Evolutionary conservation across 1,140 invertebrate genomes (phyloP).

Genomic region (Caenorhabditis briggsae): DNA sequence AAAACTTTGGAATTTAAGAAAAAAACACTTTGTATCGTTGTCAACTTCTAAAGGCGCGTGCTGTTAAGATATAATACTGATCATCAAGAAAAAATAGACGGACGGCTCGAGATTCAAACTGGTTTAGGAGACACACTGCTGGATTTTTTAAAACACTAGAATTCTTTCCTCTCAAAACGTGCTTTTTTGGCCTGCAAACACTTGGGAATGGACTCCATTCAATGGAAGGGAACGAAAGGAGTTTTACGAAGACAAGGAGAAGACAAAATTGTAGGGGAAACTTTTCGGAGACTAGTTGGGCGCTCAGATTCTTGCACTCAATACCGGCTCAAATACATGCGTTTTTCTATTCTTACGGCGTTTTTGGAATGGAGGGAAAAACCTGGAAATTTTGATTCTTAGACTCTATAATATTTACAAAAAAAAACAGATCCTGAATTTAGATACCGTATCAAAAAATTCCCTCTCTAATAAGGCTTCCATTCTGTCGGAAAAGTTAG

Average conservation of each 20-base stretch:
- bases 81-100: neutral
- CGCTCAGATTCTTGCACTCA: neutral
- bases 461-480: no score
- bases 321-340: conserved; percentile 34
- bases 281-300: neutral
- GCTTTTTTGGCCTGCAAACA: neutral
- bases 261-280: neutral
- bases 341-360: neutral
- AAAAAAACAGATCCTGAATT: no score
- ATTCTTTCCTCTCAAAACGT: neutral
- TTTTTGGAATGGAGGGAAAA: neutral
- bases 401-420: no score
- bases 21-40: neutral
- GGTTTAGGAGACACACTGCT: neutral
- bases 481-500: no score
- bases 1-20: neutral
- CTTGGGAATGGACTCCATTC: neutral
- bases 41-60: conserved; percentile 24
- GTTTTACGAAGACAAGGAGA: neutral
- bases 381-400: no score
- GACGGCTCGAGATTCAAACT: conserved; percentile 12
- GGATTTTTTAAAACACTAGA: neutral
- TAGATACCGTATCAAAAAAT: no score
- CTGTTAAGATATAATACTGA: conserved; percentile 3
- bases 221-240: neutral